These are phyloP conservation scores for Rhipidura dahli DNA, from an alignment of 2,113 vertebrate species.

Conservation along the genomic window DNA sequence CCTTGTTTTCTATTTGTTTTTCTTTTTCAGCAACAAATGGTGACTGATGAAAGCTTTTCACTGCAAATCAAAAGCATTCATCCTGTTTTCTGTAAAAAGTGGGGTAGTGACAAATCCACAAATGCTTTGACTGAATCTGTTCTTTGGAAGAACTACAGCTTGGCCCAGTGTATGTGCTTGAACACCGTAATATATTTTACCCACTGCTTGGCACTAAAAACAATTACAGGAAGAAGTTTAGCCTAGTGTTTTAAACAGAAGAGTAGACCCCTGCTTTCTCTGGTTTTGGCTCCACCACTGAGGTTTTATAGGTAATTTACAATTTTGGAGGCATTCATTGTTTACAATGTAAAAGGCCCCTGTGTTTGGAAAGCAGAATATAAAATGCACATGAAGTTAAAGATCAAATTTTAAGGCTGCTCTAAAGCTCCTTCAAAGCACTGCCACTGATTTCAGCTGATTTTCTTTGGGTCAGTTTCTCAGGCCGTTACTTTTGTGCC, in stretches of 20 bases:
- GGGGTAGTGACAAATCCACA: neutral
- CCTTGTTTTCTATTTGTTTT: neutral
- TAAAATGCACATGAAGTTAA: neutral
- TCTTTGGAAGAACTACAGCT: neutral
- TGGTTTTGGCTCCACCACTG: neutral
- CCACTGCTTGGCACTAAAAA: neutral
- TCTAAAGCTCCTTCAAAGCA: neutral
- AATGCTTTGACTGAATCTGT: neutral
- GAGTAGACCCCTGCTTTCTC: neutral
- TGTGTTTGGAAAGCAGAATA: neutral
- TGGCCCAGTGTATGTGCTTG: neutral
- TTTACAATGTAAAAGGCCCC: neutral
- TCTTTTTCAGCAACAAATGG: neutral
- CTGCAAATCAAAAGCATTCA: slow-evolving; percentile 40
- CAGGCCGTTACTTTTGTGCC: neutral
- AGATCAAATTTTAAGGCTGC: neutral
- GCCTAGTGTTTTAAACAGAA: neutral
- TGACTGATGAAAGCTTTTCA: slow-evolving; percentile 27
- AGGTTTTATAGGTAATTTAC: neutral
- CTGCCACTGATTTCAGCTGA: neutral
- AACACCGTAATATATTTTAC: neutral
- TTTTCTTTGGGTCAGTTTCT: neutral
- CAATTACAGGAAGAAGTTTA: neutral
- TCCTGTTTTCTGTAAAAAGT: slow-evolving; percentile 3
- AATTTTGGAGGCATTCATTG: neutral